These are phyloP conservation scores for Holotrichia oblita DNA, from an alignment of 1,140 invertebrate genomes.

Conservation along the genomic window DNA sequence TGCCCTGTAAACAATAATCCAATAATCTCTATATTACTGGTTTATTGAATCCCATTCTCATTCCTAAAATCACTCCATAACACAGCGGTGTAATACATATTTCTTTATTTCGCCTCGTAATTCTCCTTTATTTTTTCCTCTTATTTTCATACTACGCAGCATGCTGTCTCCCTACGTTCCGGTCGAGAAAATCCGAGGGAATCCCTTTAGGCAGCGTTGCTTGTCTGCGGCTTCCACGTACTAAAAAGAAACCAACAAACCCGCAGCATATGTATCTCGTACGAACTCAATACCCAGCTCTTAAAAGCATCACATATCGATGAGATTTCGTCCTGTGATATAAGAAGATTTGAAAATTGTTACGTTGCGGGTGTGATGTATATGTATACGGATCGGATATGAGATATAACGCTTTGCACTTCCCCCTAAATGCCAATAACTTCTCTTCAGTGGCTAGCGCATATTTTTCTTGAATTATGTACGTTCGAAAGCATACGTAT, in stretches of 20 bases:
- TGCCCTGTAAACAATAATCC: no score
- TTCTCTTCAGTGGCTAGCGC: not conserved
- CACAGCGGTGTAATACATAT: not conserved
- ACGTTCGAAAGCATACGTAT: not conserved
- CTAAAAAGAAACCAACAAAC: not conserved
- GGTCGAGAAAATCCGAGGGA: not conserved
- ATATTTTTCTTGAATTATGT: not conserved
- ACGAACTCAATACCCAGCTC: not conserved
- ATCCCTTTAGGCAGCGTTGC: not conserved
- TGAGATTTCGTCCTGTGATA: conserved; percentile 1
- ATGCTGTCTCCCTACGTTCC: not conserved
- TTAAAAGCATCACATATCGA: not conserved
- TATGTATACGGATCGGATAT: not conserved
- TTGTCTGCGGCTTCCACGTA: not conserved
- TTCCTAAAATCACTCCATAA: no score
- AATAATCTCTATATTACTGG: no score
- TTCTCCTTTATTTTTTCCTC: not conserved
- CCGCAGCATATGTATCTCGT: not conserved
- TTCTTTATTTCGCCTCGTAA: not conserved
- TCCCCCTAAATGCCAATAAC: not conserved
- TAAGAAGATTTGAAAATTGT: conserved; percentile 5
- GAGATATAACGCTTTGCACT: not conserved
- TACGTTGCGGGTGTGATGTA: not conserved
- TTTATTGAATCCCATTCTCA: no score
- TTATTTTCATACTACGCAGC: not conserved